These are phyloP conservation scores for Erebia epiphron DNA, from an alignment of 2,888 invertebrate genomes.

Conservation along the genomic window DNA sequence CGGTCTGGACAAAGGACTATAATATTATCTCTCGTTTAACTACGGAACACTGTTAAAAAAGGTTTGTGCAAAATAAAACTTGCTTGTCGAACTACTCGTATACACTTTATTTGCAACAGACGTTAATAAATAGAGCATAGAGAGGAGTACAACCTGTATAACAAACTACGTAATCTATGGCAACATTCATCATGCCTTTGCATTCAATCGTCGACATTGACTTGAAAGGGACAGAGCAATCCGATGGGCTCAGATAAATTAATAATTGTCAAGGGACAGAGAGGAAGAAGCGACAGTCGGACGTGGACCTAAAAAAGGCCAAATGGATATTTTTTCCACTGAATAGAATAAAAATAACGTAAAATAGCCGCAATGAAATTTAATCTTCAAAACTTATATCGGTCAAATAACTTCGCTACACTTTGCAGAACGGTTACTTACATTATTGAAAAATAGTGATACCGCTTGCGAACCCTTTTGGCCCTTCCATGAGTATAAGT, in stretches of 20 bases:
- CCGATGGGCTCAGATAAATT: constrained; percentile 21
- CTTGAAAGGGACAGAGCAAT: constrained; percentile 54
- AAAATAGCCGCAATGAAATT: too few relatives aligned
- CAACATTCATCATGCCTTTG: constrained; percentile 57
- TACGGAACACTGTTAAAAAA: not conserved
- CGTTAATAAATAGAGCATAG: constrained; percentile 51
- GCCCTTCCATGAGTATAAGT: too few relatives aligned
- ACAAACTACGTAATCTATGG: constrained; percentile 52
- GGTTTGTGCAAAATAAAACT: constrained; percentile 16
- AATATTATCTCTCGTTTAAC: too few relatives aligned
- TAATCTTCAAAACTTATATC: too few relatives aligned
- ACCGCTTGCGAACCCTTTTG: too few relatives aligned
- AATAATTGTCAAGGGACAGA: not conserved
- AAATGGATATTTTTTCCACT: not conserved
- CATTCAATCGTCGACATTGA: constrained; percentile 56
- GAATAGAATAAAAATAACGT: too few relatives aligned
- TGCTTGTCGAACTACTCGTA: constrained; percentile 18
- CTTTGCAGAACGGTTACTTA: too few relatives aligned
- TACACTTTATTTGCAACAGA: constrained; percentile 30
- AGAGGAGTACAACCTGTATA: constrained; percentile 45
- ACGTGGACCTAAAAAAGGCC: not conserved
- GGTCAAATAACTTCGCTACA: too few relatives aligned
- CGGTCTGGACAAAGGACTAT: too few relatives aligned
- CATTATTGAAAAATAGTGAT: too few relatives aligned
- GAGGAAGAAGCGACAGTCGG: not conserved